Evolutionary conservation across 2,797 vertebrate species (phyloP).

Genomic region (Gymnocypris eckloni): DNA sequence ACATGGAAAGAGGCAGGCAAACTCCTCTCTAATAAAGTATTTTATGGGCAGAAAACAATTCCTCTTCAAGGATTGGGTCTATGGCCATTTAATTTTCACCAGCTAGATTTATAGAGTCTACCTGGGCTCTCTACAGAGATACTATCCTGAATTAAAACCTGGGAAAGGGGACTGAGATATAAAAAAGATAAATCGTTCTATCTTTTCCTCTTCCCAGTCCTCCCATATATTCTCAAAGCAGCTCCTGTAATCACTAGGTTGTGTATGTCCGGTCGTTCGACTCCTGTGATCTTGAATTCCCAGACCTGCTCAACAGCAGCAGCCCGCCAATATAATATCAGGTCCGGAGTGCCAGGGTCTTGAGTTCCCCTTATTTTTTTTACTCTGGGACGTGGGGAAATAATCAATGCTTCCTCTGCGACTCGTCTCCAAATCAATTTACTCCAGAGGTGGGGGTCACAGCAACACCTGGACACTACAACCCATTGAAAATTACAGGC

Average conservation of each 20-base stretch:
- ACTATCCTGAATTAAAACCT: slow-evolving; percentile 53
- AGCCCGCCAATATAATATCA: slow-evolving; percentile 62
- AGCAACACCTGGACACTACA: slow-evolving; percentile 70
- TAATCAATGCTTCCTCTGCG: slow-evolving; percentile 67
- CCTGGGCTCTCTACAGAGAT: slow-evolving; percentile 58
- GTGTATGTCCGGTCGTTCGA: slow-evolving; percentile 42
- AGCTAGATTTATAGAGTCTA: slow-evolving; percentile 62
- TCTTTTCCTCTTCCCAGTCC: slow-evolving; percentile 34
- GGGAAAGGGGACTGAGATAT: slow-evolving; percentile 14
- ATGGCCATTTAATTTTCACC: slow-evolving; percentile 77
- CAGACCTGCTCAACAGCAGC: slow-evolving; percentile 28
- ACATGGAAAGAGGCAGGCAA: slow-evolving; percentile 20
- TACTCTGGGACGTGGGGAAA: slow-evolving; percentile 32
- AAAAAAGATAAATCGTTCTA: slow-evolving; percentile 3
- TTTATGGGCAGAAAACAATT: slow-evolving; percentile 74
- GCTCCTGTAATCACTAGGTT: slow-evolving; percentile 47
- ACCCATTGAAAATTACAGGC: slow-evolving; percentile 72
- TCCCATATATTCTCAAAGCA: slow-evolving; percentile 42
- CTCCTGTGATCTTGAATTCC: slow-evolving; percentile 38
- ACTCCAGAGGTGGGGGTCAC: slow-evolving; percentile 64
- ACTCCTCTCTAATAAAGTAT: slow-evolving; percentile 65
- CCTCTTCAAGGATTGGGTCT: slow-evolving; percentile 71
- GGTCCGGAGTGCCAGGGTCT: slow-evolving; percentile 49
- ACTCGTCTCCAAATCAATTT: slow-evolving; percentile 73
- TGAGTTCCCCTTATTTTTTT: slow-evolving; percentile 51